Conservation (phyloP, 2,113 vertebrate species). For the Kobus ellipsiprymnus region DNA sequence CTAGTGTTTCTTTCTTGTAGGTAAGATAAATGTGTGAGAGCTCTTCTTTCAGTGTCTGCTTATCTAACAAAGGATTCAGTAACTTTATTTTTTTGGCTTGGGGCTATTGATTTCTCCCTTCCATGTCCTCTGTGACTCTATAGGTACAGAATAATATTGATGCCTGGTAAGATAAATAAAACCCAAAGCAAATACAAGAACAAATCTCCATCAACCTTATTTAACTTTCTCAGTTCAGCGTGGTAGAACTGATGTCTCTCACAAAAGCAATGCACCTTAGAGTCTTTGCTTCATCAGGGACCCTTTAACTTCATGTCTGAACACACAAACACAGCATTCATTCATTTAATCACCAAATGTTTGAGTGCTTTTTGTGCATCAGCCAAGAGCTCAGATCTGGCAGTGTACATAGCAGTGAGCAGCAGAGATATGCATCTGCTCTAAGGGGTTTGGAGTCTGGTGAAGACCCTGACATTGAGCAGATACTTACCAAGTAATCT, state of each 20-base stretch:
- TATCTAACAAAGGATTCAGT: neutral
- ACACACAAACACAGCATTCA: neutral
- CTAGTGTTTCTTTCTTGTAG: neutral
- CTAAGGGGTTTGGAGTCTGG: neutral
- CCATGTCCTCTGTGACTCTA: neutral
- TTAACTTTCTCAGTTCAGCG: neutral
- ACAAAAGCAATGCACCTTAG: neutral
- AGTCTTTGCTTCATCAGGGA: neutral
- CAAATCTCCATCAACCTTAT: neutral
- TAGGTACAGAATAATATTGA: neutral
- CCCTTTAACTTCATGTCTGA: neutral
- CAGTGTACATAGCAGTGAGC: neutral
- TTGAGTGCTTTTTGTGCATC: neutral
- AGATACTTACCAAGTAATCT: neutral
- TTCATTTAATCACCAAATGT: neutral
- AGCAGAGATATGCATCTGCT: neutral
- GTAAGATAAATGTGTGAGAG: neutral
- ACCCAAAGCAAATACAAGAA: neutral
- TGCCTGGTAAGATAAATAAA: neutral
- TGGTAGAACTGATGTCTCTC: neutral
- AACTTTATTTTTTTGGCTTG: neutral
- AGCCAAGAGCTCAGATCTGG: neutral
- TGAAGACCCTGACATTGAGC: neutral
- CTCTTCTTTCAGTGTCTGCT: neutral
- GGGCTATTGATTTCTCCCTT: neutral